These are phyloP conservation scores for Sericinus montela DNA, from an alignment of 2,888 invertebrate genomes.

Conservation along the genomic window DNA sequence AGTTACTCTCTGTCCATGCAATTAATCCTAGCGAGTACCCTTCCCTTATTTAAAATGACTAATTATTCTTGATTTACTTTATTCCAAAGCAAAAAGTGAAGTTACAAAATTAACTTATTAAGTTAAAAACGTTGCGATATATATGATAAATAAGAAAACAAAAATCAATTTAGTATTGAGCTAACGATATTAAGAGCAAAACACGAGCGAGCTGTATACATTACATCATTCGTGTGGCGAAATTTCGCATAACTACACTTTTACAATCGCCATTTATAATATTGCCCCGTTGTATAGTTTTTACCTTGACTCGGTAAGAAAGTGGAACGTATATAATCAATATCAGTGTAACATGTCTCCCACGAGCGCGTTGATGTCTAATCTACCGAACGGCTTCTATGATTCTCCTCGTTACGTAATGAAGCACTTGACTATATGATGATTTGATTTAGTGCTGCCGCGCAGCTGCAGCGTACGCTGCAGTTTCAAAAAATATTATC, in stretches of 20 bases:
- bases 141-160: neutral
- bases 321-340: constrained; percentile 7
- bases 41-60: too few species aligned
- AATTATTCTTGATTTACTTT: too few species aligned
- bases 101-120: too few species aligned
- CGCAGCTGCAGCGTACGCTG: too few species aligned
- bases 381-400: neutral
- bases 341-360: neutral
- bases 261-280: constrained; percentile 17
- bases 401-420: neutral
- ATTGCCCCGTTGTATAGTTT: neutral
- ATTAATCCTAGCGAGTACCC: too few species aligned
- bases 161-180: neutral
- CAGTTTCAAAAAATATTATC: too few species aligned
- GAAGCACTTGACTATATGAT: too few species aligned
- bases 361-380: constrained; percentile 16
- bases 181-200: constrained; percentile 6
- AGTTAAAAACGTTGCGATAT: neutral
- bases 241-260: constrained; percentile 14
- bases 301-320: constrained; percentile 17
- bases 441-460: too few species aligned
- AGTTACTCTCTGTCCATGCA: too few species aligned
- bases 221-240: constrained; percentile 16
- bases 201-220: constrained; percentile 6
- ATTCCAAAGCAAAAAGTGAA: too few species aligned